phyloP scores from a whole-genome alignment of 2,113 vertebrate species.

The Pollachius pollachius region DNA sequence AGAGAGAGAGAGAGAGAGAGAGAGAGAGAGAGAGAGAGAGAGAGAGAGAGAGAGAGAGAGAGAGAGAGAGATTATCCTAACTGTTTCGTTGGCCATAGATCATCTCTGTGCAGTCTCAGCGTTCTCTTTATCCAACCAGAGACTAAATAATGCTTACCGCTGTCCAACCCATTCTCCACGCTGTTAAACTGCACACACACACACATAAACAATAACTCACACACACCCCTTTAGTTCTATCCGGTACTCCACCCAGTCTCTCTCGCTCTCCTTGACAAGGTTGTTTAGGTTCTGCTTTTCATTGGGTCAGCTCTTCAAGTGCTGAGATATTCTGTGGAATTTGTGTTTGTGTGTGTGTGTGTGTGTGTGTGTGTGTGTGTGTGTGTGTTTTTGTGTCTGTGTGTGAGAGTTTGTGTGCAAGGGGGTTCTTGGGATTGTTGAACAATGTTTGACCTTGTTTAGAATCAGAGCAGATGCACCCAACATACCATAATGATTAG shows the following conservation, averaged over 20 bases:
- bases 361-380: neutral
- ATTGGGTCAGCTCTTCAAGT: conserved; percentile 5
- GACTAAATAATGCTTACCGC: conserved; percentile 35
- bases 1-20: neutral
- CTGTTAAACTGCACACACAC: neutral
- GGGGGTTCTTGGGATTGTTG: neutral
- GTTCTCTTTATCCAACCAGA: conserved; percentile 22
- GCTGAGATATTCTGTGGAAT: conserved; percentile 24
- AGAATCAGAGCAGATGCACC: conserved; percentile 13
- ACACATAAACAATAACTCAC: neutral
- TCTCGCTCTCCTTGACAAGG: conserved; percentile 11
- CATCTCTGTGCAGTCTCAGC: conserved; percentile 29
- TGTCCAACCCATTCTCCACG: neutral
- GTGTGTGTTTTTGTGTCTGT: conserved; percentile 2
- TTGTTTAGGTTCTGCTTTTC: conserved; percentile 27
- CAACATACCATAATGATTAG: conserved; percentile 17
- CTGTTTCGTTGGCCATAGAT: conserved; percentile 27
- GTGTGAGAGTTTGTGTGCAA: neutral
- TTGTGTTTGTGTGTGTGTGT: neutral
- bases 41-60: conserved; percentile 3
- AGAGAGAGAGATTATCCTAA: conserved; percentile 17
- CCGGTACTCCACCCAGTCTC: neutral
- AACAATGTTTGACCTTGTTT: conserved; percentile 38
- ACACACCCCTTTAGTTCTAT: too few relatives aligned
- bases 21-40: too few relatives aligned